Evolutionary conservation across 2,797 vertebrate genomes (phyloP).

Genomic region (Cryptoprocta ferox): DNA sequence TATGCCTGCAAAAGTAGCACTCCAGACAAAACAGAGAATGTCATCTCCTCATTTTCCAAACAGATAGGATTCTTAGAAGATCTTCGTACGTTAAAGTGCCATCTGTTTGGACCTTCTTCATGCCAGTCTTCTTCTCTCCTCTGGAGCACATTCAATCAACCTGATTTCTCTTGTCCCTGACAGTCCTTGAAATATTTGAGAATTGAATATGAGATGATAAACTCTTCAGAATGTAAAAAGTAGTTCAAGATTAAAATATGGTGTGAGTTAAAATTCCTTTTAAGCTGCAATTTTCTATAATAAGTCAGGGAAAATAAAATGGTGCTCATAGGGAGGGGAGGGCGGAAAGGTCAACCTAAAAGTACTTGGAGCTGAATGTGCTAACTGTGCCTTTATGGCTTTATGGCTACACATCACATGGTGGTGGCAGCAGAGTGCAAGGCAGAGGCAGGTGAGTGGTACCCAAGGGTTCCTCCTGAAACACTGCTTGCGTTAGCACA

Average conservation of each 20-base stretch:
- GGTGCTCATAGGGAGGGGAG: neutral
- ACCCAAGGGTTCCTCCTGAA: neutral
- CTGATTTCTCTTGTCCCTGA: neutral
- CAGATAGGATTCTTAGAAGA: neutral
- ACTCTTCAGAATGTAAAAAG: neutral
- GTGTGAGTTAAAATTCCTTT: slow-evolving; percentile 5
- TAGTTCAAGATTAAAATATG: neutral
- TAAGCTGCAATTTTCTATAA: neutral
- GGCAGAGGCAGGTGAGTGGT: neutral
- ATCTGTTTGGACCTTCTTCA: neutral
- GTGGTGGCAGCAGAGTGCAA: neutral
- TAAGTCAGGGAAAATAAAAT: neutral
- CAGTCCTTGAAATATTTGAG: neutral
- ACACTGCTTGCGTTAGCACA: neutral
- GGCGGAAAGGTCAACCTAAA: neutral
- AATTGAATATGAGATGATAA: neutral
- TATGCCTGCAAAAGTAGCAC: neutral
- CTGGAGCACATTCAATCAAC: neutral
- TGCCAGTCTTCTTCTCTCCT: neutral
- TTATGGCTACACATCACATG: neutral
- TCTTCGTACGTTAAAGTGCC: neutral
- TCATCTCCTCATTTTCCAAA: neutral
- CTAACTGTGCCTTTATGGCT: neutral
- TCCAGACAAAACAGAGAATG: neutral
- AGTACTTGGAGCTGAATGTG: neutral